These are phyloP conservation scores for Penaeus vannamei DNA, from an alignment of 1,140 invertebrate species.

Conservation along the genomic window DNA sequence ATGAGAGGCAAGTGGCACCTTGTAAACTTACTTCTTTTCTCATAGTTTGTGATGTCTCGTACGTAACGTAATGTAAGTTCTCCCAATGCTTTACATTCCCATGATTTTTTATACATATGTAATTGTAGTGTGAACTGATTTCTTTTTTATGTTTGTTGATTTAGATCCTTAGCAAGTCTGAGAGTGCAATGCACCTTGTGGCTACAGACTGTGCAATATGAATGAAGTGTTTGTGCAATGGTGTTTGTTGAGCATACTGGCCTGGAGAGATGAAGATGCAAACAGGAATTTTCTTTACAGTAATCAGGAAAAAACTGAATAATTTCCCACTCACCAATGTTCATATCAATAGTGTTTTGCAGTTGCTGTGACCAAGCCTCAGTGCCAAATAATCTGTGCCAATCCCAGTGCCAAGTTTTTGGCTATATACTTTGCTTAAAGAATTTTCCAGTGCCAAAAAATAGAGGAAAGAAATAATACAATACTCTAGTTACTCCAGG, in stretches of 20 bases:
- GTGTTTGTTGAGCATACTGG: constrained; percentile 45
- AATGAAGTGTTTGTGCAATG: constrained; percentile 45
- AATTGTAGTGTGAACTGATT: constrained; percentile 40
- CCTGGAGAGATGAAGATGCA: constrained; percentile 30
- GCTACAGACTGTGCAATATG: constrained; percentile 44
- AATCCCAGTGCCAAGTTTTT: constrained; percentile 33
- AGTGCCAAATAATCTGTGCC: constrained; percentile 40
- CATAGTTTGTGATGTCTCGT: constrained; percentile 44
- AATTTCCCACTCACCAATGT: not conserved
- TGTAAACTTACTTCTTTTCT: constrained; percentile 29
- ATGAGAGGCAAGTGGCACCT: constrained; percentile 42
- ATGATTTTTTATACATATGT: constrained; percentile 13
- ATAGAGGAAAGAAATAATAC: not conserved
- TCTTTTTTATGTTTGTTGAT: constrained; percentile 39
- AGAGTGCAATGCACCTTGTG: constrained; percentile 41
- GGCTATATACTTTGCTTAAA: not conserved
- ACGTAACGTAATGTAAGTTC: constrained; percentile 45
- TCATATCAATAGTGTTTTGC: constrained; percentile 1
- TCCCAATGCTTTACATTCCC: constrained; percentile 43
- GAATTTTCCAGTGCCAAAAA: constrained; percentile 39
- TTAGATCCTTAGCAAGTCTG: constrained; percentile 35
- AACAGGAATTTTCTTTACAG: constrained; percentile 18
- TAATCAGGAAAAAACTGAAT: not conserved
- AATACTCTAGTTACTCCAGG: constrained; percentile 8
- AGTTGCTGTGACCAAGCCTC: constrained; percentile 18